Evolutionary conservation across 2,888 invertebrate species (phyloP).

Genomic region (Conomelus anceps): DNA sequence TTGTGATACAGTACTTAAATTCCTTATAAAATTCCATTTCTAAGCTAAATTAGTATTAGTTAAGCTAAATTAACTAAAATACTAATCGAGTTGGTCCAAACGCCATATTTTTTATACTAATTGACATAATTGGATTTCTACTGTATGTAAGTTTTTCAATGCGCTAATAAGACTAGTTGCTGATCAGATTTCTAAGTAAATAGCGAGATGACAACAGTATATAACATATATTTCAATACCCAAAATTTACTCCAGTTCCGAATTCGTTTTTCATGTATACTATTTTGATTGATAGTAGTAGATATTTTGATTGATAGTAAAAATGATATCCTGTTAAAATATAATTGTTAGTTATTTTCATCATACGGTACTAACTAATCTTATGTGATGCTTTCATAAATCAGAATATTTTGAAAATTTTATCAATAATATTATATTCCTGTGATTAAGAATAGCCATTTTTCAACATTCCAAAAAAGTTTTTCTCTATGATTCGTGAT

Average conservation of each 20-base stretch:
- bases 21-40: neutral
- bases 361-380: neutral
- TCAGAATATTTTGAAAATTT: neutral
- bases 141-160: neutral
- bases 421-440: neutral
- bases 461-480: neutral
- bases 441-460: neutral
- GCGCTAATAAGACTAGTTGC: neutral
- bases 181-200: neutral
- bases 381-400: neutral
- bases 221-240: neutral
- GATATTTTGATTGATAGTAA: neutral
- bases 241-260: neutral
- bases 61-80: neutral
- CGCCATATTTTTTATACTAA: too few relatives aligned
- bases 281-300: too few relatives aligned
- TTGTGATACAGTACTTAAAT: too few relatives aligned
- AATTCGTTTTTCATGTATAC: neutral
- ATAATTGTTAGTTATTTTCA: neutral
- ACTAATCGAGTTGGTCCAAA: neutral
- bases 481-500: neutral
- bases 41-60: neutral
- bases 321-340: neutral
- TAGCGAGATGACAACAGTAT: neutral
- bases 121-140: neutral